A percentile compares a stretch with the other conserved stretches of the same genome.
These are phyloP conservation scores for Callithrix jacchus DNA, from an alignment of 2,113 vertebrate species.

Conservation along the genomic window DNA sequence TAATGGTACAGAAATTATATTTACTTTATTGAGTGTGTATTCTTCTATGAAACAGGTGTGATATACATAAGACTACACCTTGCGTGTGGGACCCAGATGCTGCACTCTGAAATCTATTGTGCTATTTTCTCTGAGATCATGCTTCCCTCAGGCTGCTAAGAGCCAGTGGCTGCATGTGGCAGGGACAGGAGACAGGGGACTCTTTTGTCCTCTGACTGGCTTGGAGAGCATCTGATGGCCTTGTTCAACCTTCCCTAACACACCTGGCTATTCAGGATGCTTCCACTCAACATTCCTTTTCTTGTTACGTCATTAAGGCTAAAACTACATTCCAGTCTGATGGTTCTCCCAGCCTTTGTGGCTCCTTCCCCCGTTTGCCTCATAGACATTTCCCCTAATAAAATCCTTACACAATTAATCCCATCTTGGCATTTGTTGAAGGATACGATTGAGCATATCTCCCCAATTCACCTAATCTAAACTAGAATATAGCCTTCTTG, in stretches of 20 bases:
- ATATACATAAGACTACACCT: background rate
- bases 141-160: background rate
- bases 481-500: background rate
- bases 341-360: background rate
- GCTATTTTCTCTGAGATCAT: background rate
- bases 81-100: too few relatives aligned
- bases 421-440: background rate
- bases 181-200: background rate
- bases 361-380: background rate
- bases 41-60: background rate
- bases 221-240: background rate
- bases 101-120: background rate
- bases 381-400: background rate
- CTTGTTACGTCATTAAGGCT: background rate
- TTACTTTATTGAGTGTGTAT: background rate
- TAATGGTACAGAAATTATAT: background rate
- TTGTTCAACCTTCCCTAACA: background rate
- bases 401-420: background rate
- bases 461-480: background rate
- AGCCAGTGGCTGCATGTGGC: fast-evolving
- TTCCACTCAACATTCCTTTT: background rate
- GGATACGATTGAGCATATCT: background rate
- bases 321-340: background rate
- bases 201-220: background rate
- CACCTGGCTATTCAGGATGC: too few relatives aligned